Base-by-base conservation (phyloP, 2,113 vertebrate species). In the Thomomys bottae region DNA sequence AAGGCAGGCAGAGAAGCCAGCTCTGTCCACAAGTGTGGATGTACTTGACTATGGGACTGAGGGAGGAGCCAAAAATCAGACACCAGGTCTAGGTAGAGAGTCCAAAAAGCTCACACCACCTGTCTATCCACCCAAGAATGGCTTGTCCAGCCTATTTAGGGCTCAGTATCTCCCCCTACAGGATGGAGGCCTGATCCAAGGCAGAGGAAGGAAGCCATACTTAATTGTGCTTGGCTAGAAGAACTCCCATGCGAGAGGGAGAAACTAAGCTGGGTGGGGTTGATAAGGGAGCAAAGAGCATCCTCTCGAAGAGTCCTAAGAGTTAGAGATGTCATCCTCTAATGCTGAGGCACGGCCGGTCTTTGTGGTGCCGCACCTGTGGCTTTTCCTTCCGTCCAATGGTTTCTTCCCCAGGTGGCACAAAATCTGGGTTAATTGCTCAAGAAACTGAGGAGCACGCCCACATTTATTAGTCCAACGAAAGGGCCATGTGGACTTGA, bases 311-410 rank as follows among this genome's bases (percentile, higher is more conserved):
- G 64, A 28, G 42, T 11, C 12, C 70, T 34, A 32, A 11, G 40
- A 30, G 61, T 8, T 32, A 26, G n/a, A 38, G 3, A 2, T 2
- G 0, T n/a, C 54, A 6, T 26, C 8, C 3, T 42, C 36, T 32
- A 9, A 5, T 1, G 0, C 0, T 1, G 23, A 18, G 0, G 1
- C 18, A 18, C 23, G 38, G 23, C 38, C 45, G 23, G 23, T 36
- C 38, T 70, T 40, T 30, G 76, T 6, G 9, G 7, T n/a, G 57
- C 61, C 11, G 0, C 12, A 57, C 14, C 0, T 3, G 10, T 40
- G 40, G 73, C 67, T 85, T 76, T 40, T 32, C 26, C n/a, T 38
- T 0, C 14, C 87, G n/a, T 36, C 67, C 72, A 68, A 63, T 68
- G 1, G 0, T 57, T 76, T 42, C 14, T 42, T 64, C 54, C 61